Evolutionary conservation across 2,888 invertebrate species (phyloP), one percentile per base, ranked within the genome.

Genomic region (Limnephilus marmoratus): DNA sequence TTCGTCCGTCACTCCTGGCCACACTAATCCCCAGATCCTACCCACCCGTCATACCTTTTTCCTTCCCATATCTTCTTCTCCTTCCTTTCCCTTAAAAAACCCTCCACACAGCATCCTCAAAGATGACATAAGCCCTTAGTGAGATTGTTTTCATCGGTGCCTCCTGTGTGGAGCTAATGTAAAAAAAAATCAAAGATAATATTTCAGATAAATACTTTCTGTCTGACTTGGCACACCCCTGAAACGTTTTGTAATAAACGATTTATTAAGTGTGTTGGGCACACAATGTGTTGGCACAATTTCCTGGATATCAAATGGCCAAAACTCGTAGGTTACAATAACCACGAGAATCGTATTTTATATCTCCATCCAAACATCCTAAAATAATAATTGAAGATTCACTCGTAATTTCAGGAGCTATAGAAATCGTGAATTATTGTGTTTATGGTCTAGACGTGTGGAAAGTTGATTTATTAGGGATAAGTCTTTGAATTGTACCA

Each of bases 401-500:
- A 24, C 68, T 68, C 68, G 68, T 68, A 68, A 68, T 68, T 68
- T 68, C 68, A n/a, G 9, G 7, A 9, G 24, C 68, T n/a, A 68
- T 68, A 68, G 68, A 68, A 68, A 68, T n/a, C 24, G 9, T 68
- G 68, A 68, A 68, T 68, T 68, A 68, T 68, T 68, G 68, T 68
- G 68, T 68, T 68, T 68, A 68, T 68, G 68, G 68, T 68, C 68
- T 68, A 68, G 68, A 68, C 68, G 68, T 68, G 68, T 68, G n/a
- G 68, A 68, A 68, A 68, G 68, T 68, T 68, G 68, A 68, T 68
- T 68, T 68, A 68, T 68, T 68, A 68, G 68, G 68, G 68, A 68
- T 68, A n/a, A 68, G 2, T 68, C 68, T 68, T 68, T 68, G 68
- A 68, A 68, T 68, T 24, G 68, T 24, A 68, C 68, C 4, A 68